A percentile compares a stretch with the other conserved stretches of the same genome.
Conservation (phyloP, 2,113 vertebrate genomes). For the Grammomys surdaster region DNA sequence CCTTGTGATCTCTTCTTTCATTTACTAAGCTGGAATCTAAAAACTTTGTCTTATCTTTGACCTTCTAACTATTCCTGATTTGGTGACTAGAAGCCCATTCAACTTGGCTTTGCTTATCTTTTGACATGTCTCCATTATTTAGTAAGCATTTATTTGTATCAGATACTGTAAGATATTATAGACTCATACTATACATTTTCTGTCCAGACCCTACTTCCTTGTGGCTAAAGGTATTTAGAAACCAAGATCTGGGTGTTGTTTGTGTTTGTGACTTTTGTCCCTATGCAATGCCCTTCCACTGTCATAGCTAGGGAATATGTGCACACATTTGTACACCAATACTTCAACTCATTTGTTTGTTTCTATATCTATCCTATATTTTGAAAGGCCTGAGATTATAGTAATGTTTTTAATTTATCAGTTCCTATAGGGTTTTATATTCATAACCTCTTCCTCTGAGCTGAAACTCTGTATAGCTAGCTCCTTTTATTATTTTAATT, state of each 20-base stretch:
- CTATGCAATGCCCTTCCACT: neutral
- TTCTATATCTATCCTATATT: neutral
- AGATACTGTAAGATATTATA: neutral
- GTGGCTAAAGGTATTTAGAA: neutral
- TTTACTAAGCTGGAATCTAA: neutral
- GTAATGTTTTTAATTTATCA: neutral
- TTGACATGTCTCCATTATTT: neutral
- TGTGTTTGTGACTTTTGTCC: neutral
- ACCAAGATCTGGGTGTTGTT: neutral
- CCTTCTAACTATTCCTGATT: constrained; percentile 1
- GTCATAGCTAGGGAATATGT: neutral
- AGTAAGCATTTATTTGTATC: neutral
- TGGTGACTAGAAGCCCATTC: neutral
- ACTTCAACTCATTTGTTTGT: neutral
- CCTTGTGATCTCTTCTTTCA: neutral
- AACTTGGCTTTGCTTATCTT: neutral
- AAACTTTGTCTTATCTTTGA: constrained; percentile 2
- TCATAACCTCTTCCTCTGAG: neutral
- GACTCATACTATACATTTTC: neutral
- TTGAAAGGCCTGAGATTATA: neutral
- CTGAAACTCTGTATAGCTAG: neutral
- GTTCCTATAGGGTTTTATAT: neutral
- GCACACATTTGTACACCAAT: too few relatives aligned
- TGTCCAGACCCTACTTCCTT: neutral
- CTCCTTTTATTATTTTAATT: neutral